Base-by-base conservation (phyloP, 1,140 invertebrate genomes). In the Samia ricini region DNA sequence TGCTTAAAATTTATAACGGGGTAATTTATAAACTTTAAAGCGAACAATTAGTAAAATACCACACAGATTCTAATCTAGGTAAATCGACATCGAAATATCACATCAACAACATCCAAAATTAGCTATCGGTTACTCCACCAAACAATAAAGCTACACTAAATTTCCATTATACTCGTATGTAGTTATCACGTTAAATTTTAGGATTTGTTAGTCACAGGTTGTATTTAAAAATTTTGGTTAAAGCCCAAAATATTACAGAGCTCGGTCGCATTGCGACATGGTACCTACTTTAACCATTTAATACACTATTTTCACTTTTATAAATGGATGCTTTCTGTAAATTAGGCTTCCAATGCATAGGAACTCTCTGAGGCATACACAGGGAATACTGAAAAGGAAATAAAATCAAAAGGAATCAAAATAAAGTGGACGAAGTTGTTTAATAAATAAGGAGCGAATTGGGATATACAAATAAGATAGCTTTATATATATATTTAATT, bases 331-430 rank as follows among this genome's bases (percentile, higher is more conserved):
- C 83, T 88, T 89, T 88, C 80, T 81, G 78, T 81, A 89, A 89
- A 83, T 89, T 86, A 87, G 87, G 87, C 77, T 89, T 88, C 87
- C 87, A 89, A 88, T 89, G 79, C 85, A 91, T 89, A 74, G 83
- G 82, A 71, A 91, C 88, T 89, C 90, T 90, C 73, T 89, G 85
- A 70, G 90, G 90, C 90, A 91, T 91, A 91, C 84, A 91, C 82
- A 91, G 79, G 81, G 87, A 89, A 79, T 86, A 91, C 89, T 91
- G 85, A 83, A 91, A 92, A 87, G 81, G 89, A 90, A 91, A 89
- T 81, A 88, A 84, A 84, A 82, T 73, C 68, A 85, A 85, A 88
- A 76, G 82, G 79, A 64, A 75, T 65, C 57, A 72, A 68, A 82
- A 66, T 74, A 66, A 68, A 73, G 72, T 70, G 61, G 64, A 1